Evolutionary conservation across 2,113 vertebrate species (phyloP).

Genomic region (Cinclus cinclus): DNA sequence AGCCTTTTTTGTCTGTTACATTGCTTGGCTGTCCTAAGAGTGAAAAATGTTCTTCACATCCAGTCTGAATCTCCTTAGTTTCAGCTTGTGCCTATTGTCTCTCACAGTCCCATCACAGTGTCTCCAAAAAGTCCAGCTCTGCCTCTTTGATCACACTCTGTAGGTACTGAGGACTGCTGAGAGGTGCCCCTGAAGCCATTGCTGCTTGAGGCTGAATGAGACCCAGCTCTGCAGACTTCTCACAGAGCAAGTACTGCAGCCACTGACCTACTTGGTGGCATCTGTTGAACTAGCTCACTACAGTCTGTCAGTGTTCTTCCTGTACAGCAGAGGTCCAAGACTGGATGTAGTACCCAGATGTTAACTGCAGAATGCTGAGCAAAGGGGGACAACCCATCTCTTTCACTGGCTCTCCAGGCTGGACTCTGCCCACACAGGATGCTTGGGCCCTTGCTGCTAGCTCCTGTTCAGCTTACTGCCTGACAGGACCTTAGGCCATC

Average conservation of each 20-base stretch:
- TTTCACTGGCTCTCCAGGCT: neutral
- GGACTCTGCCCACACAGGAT: neutral
- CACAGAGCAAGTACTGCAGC: neutral
- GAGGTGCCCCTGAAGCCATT: neutral
- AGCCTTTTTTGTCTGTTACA: neutral
- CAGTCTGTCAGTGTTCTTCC: neutral
- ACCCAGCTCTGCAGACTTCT: neutral
- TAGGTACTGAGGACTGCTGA: neutral
- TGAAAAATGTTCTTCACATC: neutral
- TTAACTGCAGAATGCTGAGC: neutral
- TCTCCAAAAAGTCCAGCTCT: neutral
- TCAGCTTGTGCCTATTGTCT: neutral
- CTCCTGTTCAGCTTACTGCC: neutral
- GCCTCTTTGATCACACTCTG: rapidly evolving
- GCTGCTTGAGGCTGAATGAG: neutral
- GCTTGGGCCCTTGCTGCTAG: neutral
- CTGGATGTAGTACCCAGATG: neutral
- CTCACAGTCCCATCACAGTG: neutral
- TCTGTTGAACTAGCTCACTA: neutral
- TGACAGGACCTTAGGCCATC: neutral
- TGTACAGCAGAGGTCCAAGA: neutral
- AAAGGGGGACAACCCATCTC: neutral
- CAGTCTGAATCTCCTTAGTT: neutral
- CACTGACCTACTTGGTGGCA: rapidly evolving
- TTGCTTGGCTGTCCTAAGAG: neutral